Conservation (phyloP, 1,140 invertebrate genomes). For the Solen grandis region DNA sequence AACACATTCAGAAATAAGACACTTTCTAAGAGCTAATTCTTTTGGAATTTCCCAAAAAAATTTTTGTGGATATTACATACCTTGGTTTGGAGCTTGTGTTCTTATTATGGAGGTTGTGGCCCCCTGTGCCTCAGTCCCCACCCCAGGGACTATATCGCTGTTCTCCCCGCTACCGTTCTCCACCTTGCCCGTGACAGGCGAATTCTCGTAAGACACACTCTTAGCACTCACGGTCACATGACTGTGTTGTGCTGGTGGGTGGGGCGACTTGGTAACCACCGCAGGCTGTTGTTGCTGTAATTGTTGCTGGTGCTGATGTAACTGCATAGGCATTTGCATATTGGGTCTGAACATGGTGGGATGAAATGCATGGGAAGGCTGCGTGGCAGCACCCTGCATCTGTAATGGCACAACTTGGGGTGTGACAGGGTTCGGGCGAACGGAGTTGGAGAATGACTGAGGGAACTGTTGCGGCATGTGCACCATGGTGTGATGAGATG, state of each 20-base stretch:
- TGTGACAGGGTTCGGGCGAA: slow-evolving; percentile 4
- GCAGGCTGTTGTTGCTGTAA: slow-evolving; percentile 10
- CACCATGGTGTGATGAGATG: slow-evolving; percentile 15
- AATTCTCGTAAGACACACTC: slow-evolving; percentile 14
- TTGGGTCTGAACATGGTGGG: slow-evolving; percentile 36
- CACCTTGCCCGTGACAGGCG: background rate
- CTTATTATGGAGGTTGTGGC: background rate
- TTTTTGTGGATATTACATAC: no score
- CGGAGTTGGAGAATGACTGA: slow-evolving; percentile 25
- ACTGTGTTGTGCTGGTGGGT: background rate
- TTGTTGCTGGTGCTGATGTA: slow-evolving; percentile 4
- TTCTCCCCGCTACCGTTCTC: slow-evolving; percentile 25
- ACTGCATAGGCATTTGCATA: slow-evolving; percentile 55
- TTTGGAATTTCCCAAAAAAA: no score
- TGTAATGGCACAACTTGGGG: slow-evolving; percentile 38
- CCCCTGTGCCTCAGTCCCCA: background rate
- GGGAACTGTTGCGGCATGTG: slow-evolving; percentile 25
- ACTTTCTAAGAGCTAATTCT: no score
- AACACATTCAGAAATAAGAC: no score
- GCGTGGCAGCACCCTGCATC: slow-evolving; percentile 19
- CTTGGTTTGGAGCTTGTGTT: slow-evolving; percentile 24
- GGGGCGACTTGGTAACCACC: slow-evolving; percentile 3
- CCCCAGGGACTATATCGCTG: background rate
- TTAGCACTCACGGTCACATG: slow-evolving; percentile 52
- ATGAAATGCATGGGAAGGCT: background rate